These are phyloP conservation scores for Enteromius trimaculatus DNA, from an alignment of 2,797 vertebrate species.

Conservation along the genomic window DNA sequence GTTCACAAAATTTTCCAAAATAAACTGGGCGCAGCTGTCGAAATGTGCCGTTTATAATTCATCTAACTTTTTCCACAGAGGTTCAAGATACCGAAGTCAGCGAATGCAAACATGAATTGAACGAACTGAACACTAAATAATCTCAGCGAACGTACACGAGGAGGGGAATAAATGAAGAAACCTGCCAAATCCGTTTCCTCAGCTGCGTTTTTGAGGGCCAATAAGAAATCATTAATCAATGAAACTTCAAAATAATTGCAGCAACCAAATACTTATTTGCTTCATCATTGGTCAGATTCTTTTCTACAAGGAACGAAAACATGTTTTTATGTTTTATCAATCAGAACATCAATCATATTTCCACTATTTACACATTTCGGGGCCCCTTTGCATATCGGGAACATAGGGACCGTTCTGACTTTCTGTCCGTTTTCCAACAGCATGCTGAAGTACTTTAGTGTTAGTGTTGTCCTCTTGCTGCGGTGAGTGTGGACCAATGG, in stretches of 20 bases:
- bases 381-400: slow-evolving; percentile 1
- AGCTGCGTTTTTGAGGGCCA: slow-evolving; percentile 26
- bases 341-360: slow-evolving; percentile 41
- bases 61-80: slow-evolving; percentile 49
- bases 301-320: slow-evolving; percentile 25
- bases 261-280: slow-evolving; percentile 43
- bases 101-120: slow-evolving; percentile 49
- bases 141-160: slow-evolving; percentile 6
- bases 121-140: slow-evolving; percentile 36
- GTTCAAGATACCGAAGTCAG: slow-evolving; percentile 36
- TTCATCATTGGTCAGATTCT: slow-evolving; percentile 10
- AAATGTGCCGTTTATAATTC: slow-evolving; percentile 55
- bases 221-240: slow-evolving; percentile 44
- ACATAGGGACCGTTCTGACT: slow-evolving; percentile 1
- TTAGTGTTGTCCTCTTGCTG: slow-evolving; percentile 27
- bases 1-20: slow-evolving; percentile 60
- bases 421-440: slow-evolving; percentile 8
- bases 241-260: slow-evolving; percentile 48
- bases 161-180: slow-evolving; percentile 15
- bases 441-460: slow-evolving; percentile 27
- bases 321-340: slow-evolving; percentile 38
- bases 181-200: slow-evolving; percentile 45
- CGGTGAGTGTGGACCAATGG: slow-evolving; percentile 12
- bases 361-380: slow-evolving; percentile 20
- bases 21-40: slow-evolving; percentile 58